Evolutionary conservation across 2,888 invertebrate genomes (phyloP), one percentile per base, ranked within the genome.

Genomic region (Pegoplata infirma): DNA sequence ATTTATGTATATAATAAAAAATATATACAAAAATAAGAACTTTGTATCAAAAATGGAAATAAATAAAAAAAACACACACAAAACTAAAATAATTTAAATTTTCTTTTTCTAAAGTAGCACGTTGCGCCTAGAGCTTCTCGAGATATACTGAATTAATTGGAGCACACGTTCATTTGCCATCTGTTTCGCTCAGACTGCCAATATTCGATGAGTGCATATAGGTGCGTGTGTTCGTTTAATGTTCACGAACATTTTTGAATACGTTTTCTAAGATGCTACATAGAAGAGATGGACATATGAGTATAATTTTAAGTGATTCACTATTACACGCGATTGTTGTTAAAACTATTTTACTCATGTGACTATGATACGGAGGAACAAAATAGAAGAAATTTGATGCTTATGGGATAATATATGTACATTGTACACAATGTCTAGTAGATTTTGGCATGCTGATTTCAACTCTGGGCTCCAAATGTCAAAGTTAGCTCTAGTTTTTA

Each of bases 91-190:
- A 36, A 8, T 46, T 2, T 32, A 1, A n/a, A 12, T 32, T 2
- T 64, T 49, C 55, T 53, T 49, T 76, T 59, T n/a, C n/a, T 55
- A 69, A 69, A 76, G 76, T 74, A 73, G 69, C 25, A 55, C 64
- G 44, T 28, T 76, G 61, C 63, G 76, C 67, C 76, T 76, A 76
- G 76, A 16, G 63, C 76, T 59, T 55, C 69, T 80, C 73, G 32
- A 64, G 32, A 66, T 66, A 25, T 59, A 76, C 80, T 80, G 69
- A 80, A 59, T 59, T 64, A 74, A 74, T 69, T 69, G 51, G 64
- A 73, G 51, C 64, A 71, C 56, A 63, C 56, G 51, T 63, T 67
- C 53, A 23, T 44, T 66, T 46, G 17, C 76, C 73, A 76, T 76
- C 79, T 79, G 79, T 63, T 63, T 51, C 17, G 55, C 55, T 63